Percentiles rank a stretch among this genome's conserved stretches.
These are phyloP conservation scores for Lissocephala sabroskyi DNA, from an alignment of 2,888 invertebrate genomes.

Conservation along the genomic window DNA sequence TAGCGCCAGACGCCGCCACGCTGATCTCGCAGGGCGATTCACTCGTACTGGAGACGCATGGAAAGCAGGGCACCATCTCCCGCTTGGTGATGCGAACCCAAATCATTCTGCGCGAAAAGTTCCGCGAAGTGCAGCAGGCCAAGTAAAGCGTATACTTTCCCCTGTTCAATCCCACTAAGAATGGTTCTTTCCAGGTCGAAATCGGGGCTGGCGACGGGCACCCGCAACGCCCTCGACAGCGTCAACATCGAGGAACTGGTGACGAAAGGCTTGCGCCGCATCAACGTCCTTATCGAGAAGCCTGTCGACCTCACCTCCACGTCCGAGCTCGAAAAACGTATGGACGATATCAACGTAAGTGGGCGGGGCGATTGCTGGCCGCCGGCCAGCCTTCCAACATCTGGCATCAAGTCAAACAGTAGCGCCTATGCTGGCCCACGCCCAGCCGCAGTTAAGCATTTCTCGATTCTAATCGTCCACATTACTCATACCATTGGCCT, in stretches of 20 bases:
- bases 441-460: too few species aligned
- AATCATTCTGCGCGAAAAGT: slow-evolving; percentile 70
- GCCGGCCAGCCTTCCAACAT: slow-evolving; percentile 9
- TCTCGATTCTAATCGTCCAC: slow-evolving; percentile 8
- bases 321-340: slow-evolving; percentile 66
- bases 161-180: too few species aligned
- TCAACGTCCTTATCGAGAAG: slow-evolving; percentile 70
- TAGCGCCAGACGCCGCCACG: slow-evolving; percentile 84
- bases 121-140: slow-evolving; percentile 71
- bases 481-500: slow-evolving; percentile 24
- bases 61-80: slow-evolving; percentile 68
- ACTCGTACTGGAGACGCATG: slow-evolving; percentile 80
- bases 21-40: slow-evolving; percentile 85
- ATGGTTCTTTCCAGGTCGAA: too few species aligned
- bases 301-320: slow-evolving; percentile 65
- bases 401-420: slow-evolving; percentile 14
- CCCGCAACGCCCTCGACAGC: slow-evolving; percentile 37
- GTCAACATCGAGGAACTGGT: slow-evolving; percentile 69
- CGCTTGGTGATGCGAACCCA: slow-evolving; percentile 71
- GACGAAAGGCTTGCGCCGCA: slow-evolving; percentile 69
- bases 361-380: slow-evolving; percentile 21
- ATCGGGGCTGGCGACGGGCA: slow-evolving; percentile 13
- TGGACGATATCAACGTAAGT: slow-evolving; percentile 71
- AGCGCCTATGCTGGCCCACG: slow-evolving; percentile 20
- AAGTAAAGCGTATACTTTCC: slow-evolving; percentile 48